Conservation (phyloP, 2,113 vertebrate species). For the Hymenochirus boettgeri region DNA sequence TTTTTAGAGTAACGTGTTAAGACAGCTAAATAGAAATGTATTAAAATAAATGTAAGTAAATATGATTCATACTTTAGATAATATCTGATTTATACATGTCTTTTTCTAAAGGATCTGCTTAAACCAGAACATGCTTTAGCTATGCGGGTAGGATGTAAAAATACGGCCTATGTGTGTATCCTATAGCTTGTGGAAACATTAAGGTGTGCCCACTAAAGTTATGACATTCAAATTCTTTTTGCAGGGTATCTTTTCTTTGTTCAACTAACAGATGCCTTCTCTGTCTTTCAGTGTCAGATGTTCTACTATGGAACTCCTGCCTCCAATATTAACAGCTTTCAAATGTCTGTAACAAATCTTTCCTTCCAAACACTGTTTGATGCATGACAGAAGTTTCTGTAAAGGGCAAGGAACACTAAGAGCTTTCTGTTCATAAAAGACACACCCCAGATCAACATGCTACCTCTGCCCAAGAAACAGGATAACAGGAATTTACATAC, state of each 20-base stretch:
- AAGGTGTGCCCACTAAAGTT: conserved; percentile 19
- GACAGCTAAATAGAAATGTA: no score
- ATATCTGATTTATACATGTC: no score
- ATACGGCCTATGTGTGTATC: no score
- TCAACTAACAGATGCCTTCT: conserved; percentile 16
- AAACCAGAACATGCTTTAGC: no score
- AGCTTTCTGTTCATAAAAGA: conserved; percentile 15
- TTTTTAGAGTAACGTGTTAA: no score
- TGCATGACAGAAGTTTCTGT: conserved; percentile 27
- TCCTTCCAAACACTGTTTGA: conserved; percentile 23
- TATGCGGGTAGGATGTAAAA: no score
- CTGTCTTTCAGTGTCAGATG: conserved; percentile 28
- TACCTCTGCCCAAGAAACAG: background rate
- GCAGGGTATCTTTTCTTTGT: conserved; percentile 4
- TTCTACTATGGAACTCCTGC: conserved; percentile 17
- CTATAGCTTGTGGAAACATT: no score
- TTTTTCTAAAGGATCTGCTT: no score
- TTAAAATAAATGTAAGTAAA: no score
- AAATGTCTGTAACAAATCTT: conserved; percentile 30
- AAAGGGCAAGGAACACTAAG: conserved; percentile 9
- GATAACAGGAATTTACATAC: background rate
- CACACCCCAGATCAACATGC: conserved; percentile 15
- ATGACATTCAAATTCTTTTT: conserved; percentile 1
- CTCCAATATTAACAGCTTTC: conserved; percentile 25
- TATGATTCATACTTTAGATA: no score